Evolutionary conservation across 2,113 vertebrate genomes (phyloP), one percentile per base, ranked within the genome.

Genomic region (Empidonax traillii): DNA sequence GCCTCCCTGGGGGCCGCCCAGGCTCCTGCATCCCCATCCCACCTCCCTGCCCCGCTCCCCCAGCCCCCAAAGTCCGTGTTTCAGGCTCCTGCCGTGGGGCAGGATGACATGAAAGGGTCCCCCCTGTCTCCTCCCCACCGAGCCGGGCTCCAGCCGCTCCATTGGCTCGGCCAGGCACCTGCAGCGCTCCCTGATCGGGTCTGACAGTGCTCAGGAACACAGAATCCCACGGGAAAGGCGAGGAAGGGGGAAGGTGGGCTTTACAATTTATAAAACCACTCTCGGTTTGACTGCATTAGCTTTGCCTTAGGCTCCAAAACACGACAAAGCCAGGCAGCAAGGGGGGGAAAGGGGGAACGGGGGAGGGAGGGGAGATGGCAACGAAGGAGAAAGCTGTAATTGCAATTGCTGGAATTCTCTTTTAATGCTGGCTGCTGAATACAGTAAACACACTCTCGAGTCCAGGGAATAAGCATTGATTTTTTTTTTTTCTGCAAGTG

Each of bases 321-420:
- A 91, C 47, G 90, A 95, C 5, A 85, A 87, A 97, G 35, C 33
- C 94, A 94, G 84, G 68, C 66, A 53, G 87, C 3, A 28, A 87
- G 66, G 63, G n/a, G 69, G 69, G 73, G 61, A 79, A 12, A 14
- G 19, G 53, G 55, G 62, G 81, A 30, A 0, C 25, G 55, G 27
- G 28, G 61, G 47, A 33, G 49, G 62, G 52, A 44, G 47, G 37
- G 80, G 62, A 82, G 44, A 92, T 20, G 71, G 90, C 75, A 90
- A 52, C 2, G 52, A 82, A 95, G 85, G 94, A 92, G 95, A 96
- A 94, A 95, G 96, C 93, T 94, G 95, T 96, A 97, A 97, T 97
- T 97, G 95, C 97, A 96, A 85, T 97, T 97, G 96, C 94, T 97
- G 96, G 96, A 97, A 97, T 95, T 96, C 95, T 82, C 96, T 97